These are phyloP conservation scores for Muricea muricata DNA, from an alignment of 92 coral and sea anemone species.

Conservation along the genomic window DNA sequence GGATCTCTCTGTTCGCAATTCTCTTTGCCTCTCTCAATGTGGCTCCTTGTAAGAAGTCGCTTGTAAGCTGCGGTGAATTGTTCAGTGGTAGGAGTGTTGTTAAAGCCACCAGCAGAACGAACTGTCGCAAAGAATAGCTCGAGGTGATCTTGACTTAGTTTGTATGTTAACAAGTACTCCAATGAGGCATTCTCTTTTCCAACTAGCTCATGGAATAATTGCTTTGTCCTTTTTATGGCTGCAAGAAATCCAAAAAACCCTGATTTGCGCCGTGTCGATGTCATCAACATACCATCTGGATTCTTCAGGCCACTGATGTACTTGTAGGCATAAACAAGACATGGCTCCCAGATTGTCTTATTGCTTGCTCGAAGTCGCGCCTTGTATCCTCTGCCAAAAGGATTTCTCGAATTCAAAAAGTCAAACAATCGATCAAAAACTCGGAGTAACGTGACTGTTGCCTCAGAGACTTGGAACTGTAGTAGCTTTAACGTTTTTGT, in stretches of 20 bases:
- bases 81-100: background rate
- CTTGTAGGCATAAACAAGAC: background rate
- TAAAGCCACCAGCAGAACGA: slow-evolving; percentile 10
- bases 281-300: background rate
- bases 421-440: slow-evolving; percentile 28
- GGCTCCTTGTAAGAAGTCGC: too few species aligned
- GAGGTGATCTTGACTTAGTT: slow-evolving; percentile 11
- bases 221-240: slow-evolving; percentile 2
- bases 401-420: background rate
- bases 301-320: background rate
- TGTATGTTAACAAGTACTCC: background rate
- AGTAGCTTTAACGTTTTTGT: background rate
- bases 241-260: slow-evolving; percentile 16
- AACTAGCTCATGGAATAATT: background rate
- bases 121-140: slow-evolving; percentile 9
- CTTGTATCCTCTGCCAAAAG: slow-evolving; percentile 11
- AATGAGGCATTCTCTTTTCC: background rate
- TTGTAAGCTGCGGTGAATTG: background rate
- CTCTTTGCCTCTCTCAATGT: too few species aligned
- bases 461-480: background rate
- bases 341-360: background rate
- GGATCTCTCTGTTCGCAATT: too few species aligned
- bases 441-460: slow-evolving; percentile 22
- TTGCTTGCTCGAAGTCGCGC: slow-evolving; percentile 2
- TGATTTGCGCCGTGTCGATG: background rate